Evolutionary conservation across 1,140 invertebrate genomes (phyloP).

Genomic region (Spodoptera litura): DNA sequence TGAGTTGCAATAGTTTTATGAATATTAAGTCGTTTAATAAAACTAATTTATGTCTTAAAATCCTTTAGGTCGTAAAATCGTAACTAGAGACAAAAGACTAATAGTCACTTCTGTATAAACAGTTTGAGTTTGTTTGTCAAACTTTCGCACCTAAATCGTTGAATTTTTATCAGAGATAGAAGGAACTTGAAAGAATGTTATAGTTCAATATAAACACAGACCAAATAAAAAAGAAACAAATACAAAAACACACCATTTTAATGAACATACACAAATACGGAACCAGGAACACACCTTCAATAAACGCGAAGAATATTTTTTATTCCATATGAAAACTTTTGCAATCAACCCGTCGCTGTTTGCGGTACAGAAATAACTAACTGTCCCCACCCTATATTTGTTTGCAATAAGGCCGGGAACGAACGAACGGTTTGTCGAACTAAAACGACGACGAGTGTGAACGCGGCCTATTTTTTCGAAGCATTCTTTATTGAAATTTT

Average conservation of each 20-base stretch:
- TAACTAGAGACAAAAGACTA: no score
- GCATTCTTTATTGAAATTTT: not conserved
- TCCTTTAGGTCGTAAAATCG: no score
- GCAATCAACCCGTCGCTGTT: conserved; percentile 53
- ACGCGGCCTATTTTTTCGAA: not conserved
- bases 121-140: no score
- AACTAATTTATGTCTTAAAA: no score
- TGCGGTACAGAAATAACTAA: conserved; percentile 53
- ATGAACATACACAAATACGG: conserved; percentile 4
- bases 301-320: conserved; percentile 46
- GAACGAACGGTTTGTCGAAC: not conserved
- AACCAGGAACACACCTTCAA: conserved; percentile 8
- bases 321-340: conserved; percentile 52
- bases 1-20: no score
- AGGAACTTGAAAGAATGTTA: no score
- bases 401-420: conserved; percentile 19
- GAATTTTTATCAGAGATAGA: no score
- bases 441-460: not conserved
- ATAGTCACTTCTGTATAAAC: no score
- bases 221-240: not conserved
- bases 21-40: no score
- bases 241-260: not conserved
- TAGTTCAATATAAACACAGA: not conserved
- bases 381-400: conserved; percentile 21
- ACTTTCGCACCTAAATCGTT: no score